phyloP scores from a whole-genome alignment of 1,140 invertebrate genomes.

The Diorhabda sublineata region DNA sequence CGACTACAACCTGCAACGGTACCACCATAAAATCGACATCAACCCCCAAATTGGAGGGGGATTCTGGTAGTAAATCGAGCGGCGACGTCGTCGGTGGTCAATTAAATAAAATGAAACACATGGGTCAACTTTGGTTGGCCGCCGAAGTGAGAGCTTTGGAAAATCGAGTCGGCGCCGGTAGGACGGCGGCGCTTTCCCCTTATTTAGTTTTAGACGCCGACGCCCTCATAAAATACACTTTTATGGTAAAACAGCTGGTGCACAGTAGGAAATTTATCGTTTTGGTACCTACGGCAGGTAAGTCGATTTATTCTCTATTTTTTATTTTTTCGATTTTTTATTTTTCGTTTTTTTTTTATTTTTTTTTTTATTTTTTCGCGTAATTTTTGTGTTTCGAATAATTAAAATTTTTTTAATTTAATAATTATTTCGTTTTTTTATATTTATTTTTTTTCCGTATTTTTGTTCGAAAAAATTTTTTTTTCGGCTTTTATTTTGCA shows the following conservation, averaged over 20 bases:
- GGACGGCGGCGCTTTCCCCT: constrained; percentile 57
- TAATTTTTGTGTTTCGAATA: no score
- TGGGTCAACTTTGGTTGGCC: constrained; percentile 55
- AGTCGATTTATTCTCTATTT: not conserved
- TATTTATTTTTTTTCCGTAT: no score
- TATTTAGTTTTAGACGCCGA: constrained; percentile 73
- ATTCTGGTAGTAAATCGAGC: not conserved
- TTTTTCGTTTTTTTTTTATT: no score
- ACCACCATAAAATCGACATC: constrained; percentile 8
- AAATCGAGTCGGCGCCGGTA: constrained; percentile 44
- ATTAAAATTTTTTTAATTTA: no score
- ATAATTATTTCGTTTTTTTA: no score
- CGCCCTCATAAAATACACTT: constrained; percentile 65
- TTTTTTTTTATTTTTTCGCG: no score
- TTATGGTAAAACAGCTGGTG: constrained; percentile 73
- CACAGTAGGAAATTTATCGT: constrained; percentile 72
- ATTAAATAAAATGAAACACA: constrained; percentile 51
- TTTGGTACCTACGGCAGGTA: constrained; percentile 74
- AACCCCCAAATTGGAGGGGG: not conserved
- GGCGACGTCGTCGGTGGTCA: constrained; percentile 27
- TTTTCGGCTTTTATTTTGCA: no score
- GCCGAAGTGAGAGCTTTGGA: constrained; percentile 58
- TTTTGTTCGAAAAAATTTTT: no score
- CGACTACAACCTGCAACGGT: not conserved
- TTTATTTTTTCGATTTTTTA: no score